phyloP scores from a whole-genome alignment of 2,797 vertebrate genomes.

The Kryptolebias ocellatus region DNA sequence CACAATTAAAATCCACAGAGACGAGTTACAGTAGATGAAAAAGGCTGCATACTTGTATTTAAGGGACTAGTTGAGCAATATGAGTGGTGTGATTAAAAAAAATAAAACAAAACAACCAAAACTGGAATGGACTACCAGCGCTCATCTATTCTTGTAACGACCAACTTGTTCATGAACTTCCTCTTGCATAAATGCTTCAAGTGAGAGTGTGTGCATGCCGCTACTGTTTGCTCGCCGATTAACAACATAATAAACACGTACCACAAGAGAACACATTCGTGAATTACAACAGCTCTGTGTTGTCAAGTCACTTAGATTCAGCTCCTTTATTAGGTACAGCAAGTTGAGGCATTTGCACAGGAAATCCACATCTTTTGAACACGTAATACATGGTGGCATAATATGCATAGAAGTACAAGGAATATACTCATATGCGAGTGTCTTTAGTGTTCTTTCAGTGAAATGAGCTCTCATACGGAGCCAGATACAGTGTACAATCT shows the following conservation, averaged over 20 bases:
- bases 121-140: slow-evolving; percentile 1
- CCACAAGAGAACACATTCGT: slow-evolving; percentile 19
- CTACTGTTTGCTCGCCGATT: slow-evolving; percentile 42
- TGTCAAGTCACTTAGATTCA: slow-evolving; percentile 83
- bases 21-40: not conserved
- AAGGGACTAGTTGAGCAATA: slow-evolving; percentile 34
- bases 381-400: slow-evolving; percentile 86
- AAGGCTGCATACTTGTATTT: slow-evolving; percentile 16
- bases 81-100: slow-evolving; percentile 9
- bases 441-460: slow-evolving; percentile 85
- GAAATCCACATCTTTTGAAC: slow-evolving; percentile 82
- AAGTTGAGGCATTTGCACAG: slow-evolving; percentile 88
- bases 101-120: no score
- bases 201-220: slow-evolving; percentile 44
- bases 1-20: not conserved
- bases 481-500: slow-evolving; percentile 87
- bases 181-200: slow-evolving; percentile 3
- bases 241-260: slow-evolving; percentile 75
- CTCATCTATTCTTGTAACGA: not conserved
- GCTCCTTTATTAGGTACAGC: slow-evolving; percentile 91
- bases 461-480: slow-evolving; percentile 80
- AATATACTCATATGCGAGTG: slow-evolving; percentile 85
- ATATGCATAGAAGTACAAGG: slow-evolving; percentile 89
- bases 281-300: slow-evolving; percentile 24
- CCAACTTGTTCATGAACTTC: not conserved